phyloP scores from a whole-genome alignment of 2,113 vertebrate genomes.

The Alouatta palliata region DNA sequence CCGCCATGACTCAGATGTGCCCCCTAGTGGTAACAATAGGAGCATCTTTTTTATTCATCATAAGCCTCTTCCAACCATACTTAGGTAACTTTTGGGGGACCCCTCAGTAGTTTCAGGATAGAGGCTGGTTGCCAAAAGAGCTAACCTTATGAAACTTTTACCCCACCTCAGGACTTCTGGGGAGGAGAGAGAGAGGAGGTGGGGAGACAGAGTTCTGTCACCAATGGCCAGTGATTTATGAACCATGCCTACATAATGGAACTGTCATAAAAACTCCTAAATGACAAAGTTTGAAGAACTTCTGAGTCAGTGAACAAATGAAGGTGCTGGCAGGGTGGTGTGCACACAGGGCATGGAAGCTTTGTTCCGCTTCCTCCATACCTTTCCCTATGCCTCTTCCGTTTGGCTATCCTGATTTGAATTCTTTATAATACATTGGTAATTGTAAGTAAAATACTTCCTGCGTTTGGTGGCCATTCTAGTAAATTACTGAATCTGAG shows the following conservation, averaged over 20 bases:
- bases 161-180: neutral
- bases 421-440: neutral
- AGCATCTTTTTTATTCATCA: neutral
- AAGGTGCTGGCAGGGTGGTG: neutral
- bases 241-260: too few relatives aligned
- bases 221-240: neutral
- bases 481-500: neutral
- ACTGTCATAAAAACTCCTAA: too few relatives aligned
- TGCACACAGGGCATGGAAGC: fast-evolving
- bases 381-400: neutral
- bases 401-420: neutral
- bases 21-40: neutral
- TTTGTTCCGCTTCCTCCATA: neutral
- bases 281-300: neutral
- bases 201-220: neutral
- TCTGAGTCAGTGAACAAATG: neutral
- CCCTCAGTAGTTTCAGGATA: neutral
- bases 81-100: neutral
- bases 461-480: neutral
- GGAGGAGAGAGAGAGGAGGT: neutral
- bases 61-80: neutral
- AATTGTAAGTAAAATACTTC: neutral
- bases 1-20: too few relatives aligned
- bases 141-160: neutral
- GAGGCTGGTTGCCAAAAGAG: neutral